Conservation (phyloP, 2,797 vertebrate species). For the Enteromius unitaeniatus region DNA sequence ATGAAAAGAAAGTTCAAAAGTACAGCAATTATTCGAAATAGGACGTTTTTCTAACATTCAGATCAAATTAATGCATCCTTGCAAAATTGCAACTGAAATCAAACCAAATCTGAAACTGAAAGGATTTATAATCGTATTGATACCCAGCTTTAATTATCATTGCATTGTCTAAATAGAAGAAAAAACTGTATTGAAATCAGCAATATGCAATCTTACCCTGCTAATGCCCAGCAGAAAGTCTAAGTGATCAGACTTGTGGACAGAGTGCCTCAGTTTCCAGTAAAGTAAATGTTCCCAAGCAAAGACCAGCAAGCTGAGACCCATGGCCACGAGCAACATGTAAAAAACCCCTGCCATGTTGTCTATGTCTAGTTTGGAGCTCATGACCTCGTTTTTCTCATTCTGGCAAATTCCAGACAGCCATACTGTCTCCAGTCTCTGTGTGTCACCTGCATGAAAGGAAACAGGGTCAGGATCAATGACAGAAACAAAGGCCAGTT, state of each 20-base stretch:
- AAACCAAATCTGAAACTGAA: not conserved
- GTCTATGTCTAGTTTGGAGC: slow-evolving; percentile 98
- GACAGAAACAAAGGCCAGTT: slow-evolving; percentile 30
- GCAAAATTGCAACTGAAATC: not conserved
- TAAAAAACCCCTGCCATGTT: slow-evolving; percentile 99
- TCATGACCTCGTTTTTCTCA: slow-evolving; percentile 99
- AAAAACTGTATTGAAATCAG: not conserved
- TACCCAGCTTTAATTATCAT: not conserved
- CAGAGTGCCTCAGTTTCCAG: slow-evolving; percentile 92
- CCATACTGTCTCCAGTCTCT: slow-evolving; percentile 97
- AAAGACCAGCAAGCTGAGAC: slow-evolving; percentile 95
- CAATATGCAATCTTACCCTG: slow-evolving; percentile 80
- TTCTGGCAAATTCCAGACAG: slow-evolving; percentile 98
- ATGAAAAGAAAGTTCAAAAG: not conserved
- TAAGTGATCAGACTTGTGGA: slow-evolving; percentile 85
- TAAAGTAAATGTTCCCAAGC: slow-evolving; percentile 98
- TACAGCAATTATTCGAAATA: not conserved
- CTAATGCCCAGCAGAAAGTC: slow-evolving; percentile 95
- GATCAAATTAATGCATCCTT: not conserved
- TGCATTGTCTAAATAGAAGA: not conserved
- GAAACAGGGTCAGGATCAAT: slow-evolving; percentile 44
- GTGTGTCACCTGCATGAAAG: slow-evolving; percentile 86
- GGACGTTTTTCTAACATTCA: not conserved
- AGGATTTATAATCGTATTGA: not conserved
- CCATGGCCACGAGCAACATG: slow-evolving; percentile 99